Evolutionary conservation across 2,113 vertebrate species (phyloP), one percentile per base, ranked within the genome.

Genomic region (Felis catus): DNA sequence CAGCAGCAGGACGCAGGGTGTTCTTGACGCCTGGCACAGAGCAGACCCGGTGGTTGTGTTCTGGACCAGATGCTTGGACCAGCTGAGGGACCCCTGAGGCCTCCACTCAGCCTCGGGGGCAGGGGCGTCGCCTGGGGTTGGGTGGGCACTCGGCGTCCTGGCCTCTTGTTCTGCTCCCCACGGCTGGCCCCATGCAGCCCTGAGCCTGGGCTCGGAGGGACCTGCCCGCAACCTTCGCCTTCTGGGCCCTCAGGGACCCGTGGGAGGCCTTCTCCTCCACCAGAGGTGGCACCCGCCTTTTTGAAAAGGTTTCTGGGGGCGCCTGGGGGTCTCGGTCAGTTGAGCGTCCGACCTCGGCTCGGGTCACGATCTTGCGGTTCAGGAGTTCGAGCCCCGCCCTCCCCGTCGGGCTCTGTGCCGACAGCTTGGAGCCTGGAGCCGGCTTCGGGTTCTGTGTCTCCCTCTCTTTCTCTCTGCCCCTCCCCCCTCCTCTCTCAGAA

Each of bases 111-210:
- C 3, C 36, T 4, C 0, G 5, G 23, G 4, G 18, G 15, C 1
- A 4, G 31, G 29, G 45, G 41, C 18, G 0, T 29, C 9, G 3
- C 36, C 58, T 11, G 53, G 84, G 81, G 23, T 29, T 3, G 71
- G 29, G 2, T 1, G 10, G 19, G 11, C 21, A 0, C n/a, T 25
- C 1, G 0, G 53, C 4, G 1, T 31, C 25, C 48, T 25, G 29
- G n/a, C 45, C 8, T 25, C 53, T 41, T 12, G 33, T 8, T 19
- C 51, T 48, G 36, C 23, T 23, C 23, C 70, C 36, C 10, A 16
- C 39, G 71, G 39, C 79, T 53, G 53, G 71, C 27, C 3, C 0
- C 31, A 4, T 7, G 1, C 0, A 0, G 41, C 71, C 94, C 29
- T 21, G 51, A 73, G 5, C 66, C 73, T 48, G 31, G 29, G 45